phyloP scores from a whole-genome alignment of 1,140 invertebrate species.

The Stratiolaelaps scimitus region DNA sequence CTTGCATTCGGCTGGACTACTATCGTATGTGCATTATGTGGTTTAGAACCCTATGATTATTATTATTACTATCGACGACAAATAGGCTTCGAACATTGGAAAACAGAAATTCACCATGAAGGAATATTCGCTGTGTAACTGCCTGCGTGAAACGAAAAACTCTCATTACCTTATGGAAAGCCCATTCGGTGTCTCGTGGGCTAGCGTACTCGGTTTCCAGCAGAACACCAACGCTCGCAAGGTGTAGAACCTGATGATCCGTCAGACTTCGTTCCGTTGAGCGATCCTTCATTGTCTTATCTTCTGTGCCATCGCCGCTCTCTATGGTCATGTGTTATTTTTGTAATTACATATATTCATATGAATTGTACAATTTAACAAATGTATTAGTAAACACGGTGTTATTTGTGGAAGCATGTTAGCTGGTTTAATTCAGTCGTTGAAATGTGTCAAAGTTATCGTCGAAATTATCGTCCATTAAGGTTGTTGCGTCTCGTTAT shows the following conservation, averaged over 20 bases:
- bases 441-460: no score
- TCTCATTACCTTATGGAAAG: background rate
- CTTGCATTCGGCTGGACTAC: no score
- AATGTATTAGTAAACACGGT: no score
- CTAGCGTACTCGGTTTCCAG: background rate
- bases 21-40: no score
- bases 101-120: background rate
- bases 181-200: constrained; percentile 10
- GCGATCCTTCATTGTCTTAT: background rate
- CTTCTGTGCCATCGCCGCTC: background rate
- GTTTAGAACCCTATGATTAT: no score
- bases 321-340: no score
- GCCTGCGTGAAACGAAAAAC: background rate
- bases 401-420: no score
- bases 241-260: background rate
- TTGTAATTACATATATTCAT: background rate
- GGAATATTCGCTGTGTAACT: background rate
- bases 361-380: background rate
- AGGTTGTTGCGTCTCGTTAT: no score
- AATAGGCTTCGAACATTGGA: background rate
- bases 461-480: no score
- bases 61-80: background rate
- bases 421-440: no score
- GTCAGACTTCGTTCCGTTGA: constrained; percentile 6
- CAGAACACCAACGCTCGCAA: background rate